phyloP scores from a whole-genome alignment of 2,797 vertebrate genomes.

The Vipera ursinii region DNA sequence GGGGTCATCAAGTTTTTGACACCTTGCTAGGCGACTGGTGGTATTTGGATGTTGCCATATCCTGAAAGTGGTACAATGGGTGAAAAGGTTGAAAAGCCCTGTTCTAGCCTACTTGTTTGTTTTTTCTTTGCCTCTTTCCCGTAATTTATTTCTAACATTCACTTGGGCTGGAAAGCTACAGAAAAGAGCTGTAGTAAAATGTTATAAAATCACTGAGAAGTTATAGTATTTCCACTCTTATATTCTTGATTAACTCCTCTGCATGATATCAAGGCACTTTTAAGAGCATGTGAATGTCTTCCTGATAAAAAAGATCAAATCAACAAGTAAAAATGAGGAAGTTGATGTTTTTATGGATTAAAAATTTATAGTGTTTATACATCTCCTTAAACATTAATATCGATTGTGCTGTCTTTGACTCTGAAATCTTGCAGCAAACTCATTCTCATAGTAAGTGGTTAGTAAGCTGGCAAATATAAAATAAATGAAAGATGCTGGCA shows the following conservation, averaged over 20 bases:
- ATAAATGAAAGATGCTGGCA: not conserved
- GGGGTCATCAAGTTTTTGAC: too few relatives aligned
- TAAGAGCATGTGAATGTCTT: constrained; percentile 7
- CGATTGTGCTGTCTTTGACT: constrained; percentile 32
- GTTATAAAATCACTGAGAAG: not conserved
- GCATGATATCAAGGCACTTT: constrained; percentile 43
- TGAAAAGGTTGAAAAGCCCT: too few relatives aligned
- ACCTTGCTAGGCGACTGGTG: too few relatives aligned
- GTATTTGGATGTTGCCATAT: too few relatives aligned
- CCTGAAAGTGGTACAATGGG: too few relatives aligned
- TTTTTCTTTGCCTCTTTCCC: not conserved
- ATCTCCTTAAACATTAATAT: constrained; percentile 33
- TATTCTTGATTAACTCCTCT: constrained; percentile 11
- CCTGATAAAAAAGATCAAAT: constrained; percentile 22
- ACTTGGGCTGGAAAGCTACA: not conserved
- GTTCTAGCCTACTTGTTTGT: not conserved
- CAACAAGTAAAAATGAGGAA: constrained; percentile 11
- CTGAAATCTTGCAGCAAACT: not conserved
- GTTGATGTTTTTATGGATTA: constrained; percentile 40
- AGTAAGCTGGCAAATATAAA: constrained; percentile 17
- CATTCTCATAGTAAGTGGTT: not conserved
- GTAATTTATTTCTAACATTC: not conserved
- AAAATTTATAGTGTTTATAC: not conserved
- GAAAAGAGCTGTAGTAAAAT: not conserved
- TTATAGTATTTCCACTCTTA: constrained; percentile 12